Percentiles rank a stretch among this genome's conserved stretches.
Evolutionary conservation across 2,113 vertebrate species (phyloP).

Genomic region (Tretioscincus oriximinensis): DNA sequence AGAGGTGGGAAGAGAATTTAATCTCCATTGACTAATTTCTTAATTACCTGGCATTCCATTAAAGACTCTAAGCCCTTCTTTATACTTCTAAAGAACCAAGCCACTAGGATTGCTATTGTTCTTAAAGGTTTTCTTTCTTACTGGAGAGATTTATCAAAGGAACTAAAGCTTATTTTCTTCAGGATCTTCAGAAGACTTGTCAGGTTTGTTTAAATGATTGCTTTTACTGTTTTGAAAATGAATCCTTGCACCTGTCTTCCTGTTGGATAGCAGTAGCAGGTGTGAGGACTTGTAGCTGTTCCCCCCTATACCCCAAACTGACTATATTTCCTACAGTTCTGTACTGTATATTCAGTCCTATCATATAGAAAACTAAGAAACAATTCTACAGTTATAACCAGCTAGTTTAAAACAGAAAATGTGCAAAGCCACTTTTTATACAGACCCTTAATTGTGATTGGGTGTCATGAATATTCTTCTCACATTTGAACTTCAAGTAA

Average conservation of each 20-base stretch:
- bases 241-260: slow-evolving; percentile 18
- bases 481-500: no score
- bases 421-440: not conserved
- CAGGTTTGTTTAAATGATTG: slow-evolving; percentile 14
- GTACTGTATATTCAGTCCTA: no score
- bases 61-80: slow-evolving; percentile 33
- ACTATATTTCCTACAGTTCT: not conserved
- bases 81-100: slow-evolving; percentile 27
- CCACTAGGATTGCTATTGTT: slow-evolving; percentile 18
- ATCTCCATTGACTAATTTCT: not conserved
- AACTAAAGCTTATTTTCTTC: slow-evolving; percentile 31
- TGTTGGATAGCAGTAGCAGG: slow-evolving; percentile 22
- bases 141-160: slow-evolving; percentile 26
- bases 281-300: slow-evolving; percentile 19
- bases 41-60: slow-evolving; percentile 27
- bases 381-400: not conserved
- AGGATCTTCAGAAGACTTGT: slow-evolving; percentile 29
- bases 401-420: not conserved
- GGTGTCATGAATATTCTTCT: no score
- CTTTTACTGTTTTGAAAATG: slow-evolving; percentile 4
- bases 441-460: no score
- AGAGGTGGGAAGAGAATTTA: not conserved
- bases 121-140: slow-evolving; percentile 11
- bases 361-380: not conserved
- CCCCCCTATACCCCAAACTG: not conserved